Conservation (phyloP, 1,140 invertebrate species). For the Drosophila nigrodunni region DNA sequence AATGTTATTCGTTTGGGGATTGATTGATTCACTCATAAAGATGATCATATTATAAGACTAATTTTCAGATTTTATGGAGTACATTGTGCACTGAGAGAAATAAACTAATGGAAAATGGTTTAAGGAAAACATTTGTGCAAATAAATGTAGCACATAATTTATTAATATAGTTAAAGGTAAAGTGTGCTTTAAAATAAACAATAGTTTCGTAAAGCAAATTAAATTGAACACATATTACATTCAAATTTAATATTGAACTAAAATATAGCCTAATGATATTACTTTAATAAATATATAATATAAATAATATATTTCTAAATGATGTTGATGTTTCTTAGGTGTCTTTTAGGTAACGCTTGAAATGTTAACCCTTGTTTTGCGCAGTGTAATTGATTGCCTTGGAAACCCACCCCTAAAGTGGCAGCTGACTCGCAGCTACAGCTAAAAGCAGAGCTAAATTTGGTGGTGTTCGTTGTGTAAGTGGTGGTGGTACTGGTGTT, state of each 20-base stretch:
- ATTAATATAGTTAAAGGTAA: no score
- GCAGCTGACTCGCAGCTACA: conserved; percentile 18
- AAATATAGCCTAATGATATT: no score
- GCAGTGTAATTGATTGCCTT: conserved; percentile 26
- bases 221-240: no score
- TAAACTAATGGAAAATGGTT: neutral
- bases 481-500: conserved; percentile 3
- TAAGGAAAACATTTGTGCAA: no score
- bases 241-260: no score
- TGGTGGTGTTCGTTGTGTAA: conserved; percentile 1
- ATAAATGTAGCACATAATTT: no score
- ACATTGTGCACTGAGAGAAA: conserved; percentile 8
- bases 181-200: no score
- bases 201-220: no score
- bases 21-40: conserved; percentile 21
- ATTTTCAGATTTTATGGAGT: conserved; percentile 14
- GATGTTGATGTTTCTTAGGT: no score
- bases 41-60: conserved; percentile 22
- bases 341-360: no score
- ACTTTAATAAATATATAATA: no score
- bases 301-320: no score
- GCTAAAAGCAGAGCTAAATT: conserved; percentile 19
- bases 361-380: neutral
- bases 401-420: conserved; percentile 34
- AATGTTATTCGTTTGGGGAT: neutral